These are phyloP conservation scores for Solea solea DNA, from an alignment of 2,113 vertebrate species.

Conservation along the genomic window DNA sequence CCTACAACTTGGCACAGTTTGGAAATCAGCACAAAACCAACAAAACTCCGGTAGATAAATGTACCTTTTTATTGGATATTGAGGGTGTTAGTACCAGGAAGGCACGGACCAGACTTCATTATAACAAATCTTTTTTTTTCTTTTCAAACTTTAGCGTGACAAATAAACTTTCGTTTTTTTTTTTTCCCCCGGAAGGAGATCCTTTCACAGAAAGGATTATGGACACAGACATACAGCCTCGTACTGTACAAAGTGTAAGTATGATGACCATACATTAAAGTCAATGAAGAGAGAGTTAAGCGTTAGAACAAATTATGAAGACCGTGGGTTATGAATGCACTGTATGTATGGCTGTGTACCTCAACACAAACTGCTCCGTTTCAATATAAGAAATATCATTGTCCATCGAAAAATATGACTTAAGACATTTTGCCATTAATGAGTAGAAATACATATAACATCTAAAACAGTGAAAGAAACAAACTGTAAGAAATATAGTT, in stretches of 20 bases:
- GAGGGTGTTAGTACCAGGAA: slow-evolving; percentile 82
- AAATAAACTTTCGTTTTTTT: slow-evolving; percentile 41
- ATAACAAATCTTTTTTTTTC: slow-evolving; percentile 71
- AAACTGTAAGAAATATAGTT: slow-evolving; percentile 57
- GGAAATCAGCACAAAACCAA: background rate
- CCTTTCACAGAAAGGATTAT: slow-evolving; percentile 96
- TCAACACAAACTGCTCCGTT: slow-evolving; percentile 48
- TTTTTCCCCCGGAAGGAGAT: slow-evolving; percentile 71
- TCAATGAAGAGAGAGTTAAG: slow-evolving; percentile 34
- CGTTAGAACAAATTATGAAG: slow-evolving; percentile 28
- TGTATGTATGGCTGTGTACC: slow-evolving; percentile 70
- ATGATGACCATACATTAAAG: slow-evolving; percentile 52
- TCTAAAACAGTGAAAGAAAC: slow-evolving; percentile 45
- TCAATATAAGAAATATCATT: slow-evolving; percentile 50
- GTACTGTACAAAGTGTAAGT: slow-evolving; percentile 50
- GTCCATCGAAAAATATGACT: slow-evolving; percentile 62
- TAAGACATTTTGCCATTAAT: slow-evolving; percentile 50
- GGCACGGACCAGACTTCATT: slow-evolving; percentile 83
- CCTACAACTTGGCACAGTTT: too few species aligned
- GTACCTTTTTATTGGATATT: slow-evolving; percentile 88
- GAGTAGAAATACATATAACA: slow-evolving; percentile 45
- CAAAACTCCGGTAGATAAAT: slow-evolving; percentile 76
- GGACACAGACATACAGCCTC: slow-evolving; percentile 73
- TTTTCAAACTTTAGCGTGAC: slow-evolving; percentile 56
- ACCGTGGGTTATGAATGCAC: slow-evolving; percentile 53